Evolutionary conservation across 2,888 invertebrate species (phyloP), one percentile per base, ranked within the genome.

Genomic region (Embidobia sp.): DNA sequence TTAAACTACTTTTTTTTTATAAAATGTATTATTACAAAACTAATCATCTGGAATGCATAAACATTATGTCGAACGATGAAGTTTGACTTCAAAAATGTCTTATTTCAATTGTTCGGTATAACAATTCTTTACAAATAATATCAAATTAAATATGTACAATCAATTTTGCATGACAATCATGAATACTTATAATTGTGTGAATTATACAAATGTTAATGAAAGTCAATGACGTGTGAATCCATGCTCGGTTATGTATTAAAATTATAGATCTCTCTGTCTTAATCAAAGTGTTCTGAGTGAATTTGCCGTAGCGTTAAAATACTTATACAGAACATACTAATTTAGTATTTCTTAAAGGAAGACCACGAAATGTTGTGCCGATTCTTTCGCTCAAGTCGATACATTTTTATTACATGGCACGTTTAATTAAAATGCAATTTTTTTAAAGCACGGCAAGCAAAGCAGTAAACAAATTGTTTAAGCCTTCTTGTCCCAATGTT

Each of bases 351-450:
- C 15, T 42, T 26, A 42, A 66, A 53, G 64, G 64, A 66, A 66
- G 64, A 66, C 64, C 22, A 27, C 18, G 26, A 44, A 59, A 31
- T 4, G 26, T 59, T 53, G 51, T 53, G 64, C 53, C 53, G 10
- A 19, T 44, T 29, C 15, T 29, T 44, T 59, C 18, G 33, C 18
- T 13, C 15, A 64, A 40, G 13, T 64, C 15, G 19, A 49, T 64
- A 64, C n/a, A 13, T 15, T 66, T 66, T 66, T 55, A 26, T 16
- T n/a, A n/a, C n/a, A 55, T 67, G 66, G 55, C 55, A 67, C 55
- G 18, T 35, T 7, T 31, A 51, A 51, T 64, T 19, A 26, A 66
- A 22, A 44, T 35, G 37, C 18, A 46, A 13, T 37, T 44, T 67
- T 7, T 37, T 13, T 27, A 44, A 66, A 55, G 55, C 46, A 27